Evolutionary conservation across 2,888 invertebrate genomes (phyloP).

Genomic region (Cheilosia vernalis): DNA sequence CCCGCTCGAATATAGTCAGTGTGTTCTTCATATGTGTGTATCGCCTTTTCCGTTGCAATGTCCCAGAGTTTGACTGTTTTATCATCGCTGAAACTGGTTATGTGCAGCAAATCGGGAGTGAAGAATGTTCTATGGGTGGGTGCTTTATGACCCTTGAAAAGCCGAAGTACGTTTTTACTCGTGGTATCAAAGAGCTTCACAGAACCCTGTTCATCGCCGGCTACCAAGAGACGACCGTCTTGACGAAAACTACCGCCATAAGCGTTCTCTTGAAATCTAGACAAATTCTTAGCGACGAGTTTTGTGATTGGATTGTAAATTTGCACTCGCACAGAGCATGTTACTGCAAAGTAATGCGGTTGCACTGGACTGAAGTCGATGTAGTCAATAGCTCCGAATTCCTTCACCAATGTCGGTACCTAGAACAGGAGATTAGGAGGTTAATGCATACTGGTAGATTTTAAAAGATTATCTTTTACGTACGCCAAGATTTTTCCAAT

Average conservation of each 20-base stretch:
- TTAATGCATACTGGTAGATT: slow-evolving; percentile 75
- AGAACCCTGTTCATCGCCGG: slow-evolving; percentile 94
- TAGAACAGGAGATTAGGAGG: slow-evolving; percentile 80
- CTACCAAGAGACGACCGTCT: slow-evolving; percentile 92
- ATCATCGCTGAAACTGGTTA: slow-evolving; percentile 96
- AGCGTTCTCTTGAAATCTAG: slow-evolving; percentile 91
- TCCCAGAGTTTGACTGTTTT: slow-evolving; percentile 95
- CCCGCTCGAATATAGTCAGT: slow-evolving; percentile 94
- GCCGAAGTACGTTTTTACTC: slow-evolving; percentile 91
- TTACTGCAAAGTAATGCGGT: slow-evolving; percentile 95
- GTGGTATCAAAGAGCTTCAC: slow-evolving; percentile 95
- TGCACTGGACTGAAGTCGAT: slow-evolving; percentile 95
- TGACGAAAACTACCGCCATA: slow-evolving; percentile 93
- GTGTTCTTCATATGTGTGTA: slow-evolving; percentile 88
- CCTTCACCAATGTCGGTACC: slow-evolving; percentile 94
- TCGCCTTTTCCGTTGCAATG: slow-evolving; percentile 90
- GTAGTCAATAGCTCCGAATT: slow-evolving; percentile 95
- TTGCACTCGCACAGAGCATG: slow-evolving; percentile 94
- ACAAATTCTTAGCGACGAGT: slow-evolving; percentile 91
- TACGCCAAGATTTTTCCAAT: slow-evolving; percentile 96
- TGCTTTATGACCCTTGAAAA: slow-evolving; percentile 93
- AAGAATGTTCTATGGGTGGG: slow-evolving; percentile 93
- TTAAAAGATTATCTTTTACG: slow-evolving; percentile 78
- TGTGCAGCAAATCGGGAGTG: slow-evolving; percentile 89
- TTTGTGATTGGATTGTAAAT: slow-evolving; percentile 94